Percentiles rank a stretch among this genome's conserved stretches.
phyloP scores from a whole-genome alignment of 2,888 invertebrate genomes.

The Sesia apiformis region DNA sequence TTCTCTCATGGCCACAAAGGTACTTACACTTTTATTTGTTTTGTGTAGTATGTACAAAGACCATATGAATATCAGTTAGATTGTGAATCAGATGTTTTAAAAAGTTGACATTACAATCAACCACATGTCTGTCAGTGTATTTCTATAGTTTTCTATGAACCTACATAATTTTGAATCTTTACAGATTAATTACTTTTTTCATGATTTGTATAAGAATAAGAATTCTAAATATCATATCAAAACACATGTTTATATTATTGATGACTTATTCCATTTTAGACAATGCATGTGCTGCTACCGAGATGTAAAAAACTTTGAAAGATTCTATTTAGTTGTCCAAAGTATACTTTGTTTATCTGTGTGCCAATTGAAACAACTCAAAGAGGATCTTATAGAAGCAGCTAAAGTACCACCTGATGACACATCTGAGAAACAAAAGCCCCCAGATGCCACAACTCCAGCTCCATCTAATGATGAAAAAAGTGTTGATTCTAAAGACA shows the following conservation, averaged over 20 bases:
- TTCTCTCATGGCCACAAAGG: slow-evolving; percentile 93
- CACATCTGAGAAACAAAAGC: slow-evolving; percentile 33
- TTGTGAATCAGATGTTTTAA: background rate
- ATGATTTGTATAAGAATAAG: too few species aligned
- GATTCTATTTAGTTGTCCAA: slow-evolving; percentile 91
- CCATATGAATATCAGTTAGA: background rate
- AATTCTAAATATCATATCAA: too few species aligned
- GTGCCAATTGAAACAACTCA: slow-evolving; percentile 85
- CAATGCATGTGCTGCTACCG: slow-evolving; percentile 97
- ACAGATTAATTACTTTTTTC: background rate
- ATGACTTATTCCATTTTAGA: slow-evolving; percentile 64
- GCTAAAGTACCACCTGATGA: slow-evolving; percentile 40
- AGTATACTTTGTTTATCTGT: slow-evolving; percentile 89
- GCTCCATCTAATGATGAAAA: slow-evolving; percentile 27
- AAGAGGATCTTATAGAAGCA: slow-evolving; percentile 69
- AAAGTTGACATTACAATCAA: background rate
- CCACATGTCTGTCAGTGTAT: background rate
- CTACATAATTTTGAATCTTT: background rate
- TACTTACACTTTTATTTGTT: slow-evolving; percentile 33
- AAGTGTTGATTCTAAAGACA: slow-evolving; percentile 26
- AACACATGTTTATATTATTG: too few species aligned
- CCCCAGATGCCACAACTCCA: slow-evolving; percentile 20
- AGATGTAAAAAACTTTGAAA: slow-evolving; percentile 93
- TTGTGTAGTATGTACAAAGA: background rate
- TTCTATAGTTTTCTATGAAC: background rate